Conservation (phyloP, 2,113 vertebrate genomes). For the Pseudonaja textilis region DNA sequence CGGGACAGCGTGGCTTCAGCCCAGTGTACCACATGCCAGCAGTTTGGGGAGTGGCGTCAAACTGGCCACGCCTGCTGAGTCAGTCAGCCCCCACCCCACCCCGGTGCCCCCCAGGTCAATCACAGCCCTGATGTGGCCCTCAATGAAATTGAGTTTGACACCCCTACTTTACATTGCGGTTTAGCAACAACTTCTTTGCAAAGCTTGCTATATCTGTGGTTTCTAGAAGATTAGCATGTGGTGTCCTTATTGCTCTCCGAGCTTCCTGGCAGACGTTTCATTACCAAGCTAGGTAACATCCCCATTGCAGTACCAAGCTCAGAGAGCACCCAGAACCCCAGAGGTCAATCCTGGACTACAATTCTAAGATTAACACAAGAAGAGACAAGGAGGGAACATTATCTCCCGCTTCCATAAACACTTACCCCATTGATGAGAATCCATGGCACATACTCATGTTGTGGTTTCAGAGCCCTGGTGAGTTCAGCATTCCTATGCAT, state of each 20-base stretch:
- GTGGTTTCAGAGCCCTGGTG: conserved; percentile 75
- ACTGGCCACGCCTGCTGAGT: no score
- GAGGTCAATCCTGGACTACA: background rate
- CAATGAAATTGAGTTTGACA: no score
- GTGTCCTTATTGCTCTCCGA: no score
- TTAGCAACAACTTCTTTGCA: background rate
- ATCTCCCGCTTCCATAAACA: background rate
- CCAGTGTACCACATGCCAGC: no score
- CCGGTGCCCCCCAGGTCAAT: no score
- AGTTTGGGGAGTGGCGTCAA: no score
- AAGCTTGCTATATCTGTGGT: background rate
- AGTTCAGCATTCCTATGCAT: conserved; percentile 85
- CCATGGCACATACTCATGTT: conserved; percentile 89
- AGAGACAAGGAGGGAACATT: no score
- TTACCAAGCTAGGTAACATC: background rate
- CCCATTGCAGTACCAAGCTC: background rate
- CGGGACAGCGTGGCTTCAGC: no score
- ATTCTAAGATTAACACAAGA: background rate
- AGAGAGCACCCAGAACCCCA: background rate
- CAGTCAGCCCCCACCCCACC: no score
- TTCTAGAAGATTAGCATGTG: background rate
- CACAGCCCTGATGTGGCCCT: no score
- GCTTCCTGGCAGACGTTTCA: no score
- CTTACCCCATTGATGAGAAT: conserved; percentile 87
- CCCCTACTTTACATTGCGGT: background rate